Conservation (phyloP, 2,113 vertebrate species). For the Seriola dumerili region DNA sequence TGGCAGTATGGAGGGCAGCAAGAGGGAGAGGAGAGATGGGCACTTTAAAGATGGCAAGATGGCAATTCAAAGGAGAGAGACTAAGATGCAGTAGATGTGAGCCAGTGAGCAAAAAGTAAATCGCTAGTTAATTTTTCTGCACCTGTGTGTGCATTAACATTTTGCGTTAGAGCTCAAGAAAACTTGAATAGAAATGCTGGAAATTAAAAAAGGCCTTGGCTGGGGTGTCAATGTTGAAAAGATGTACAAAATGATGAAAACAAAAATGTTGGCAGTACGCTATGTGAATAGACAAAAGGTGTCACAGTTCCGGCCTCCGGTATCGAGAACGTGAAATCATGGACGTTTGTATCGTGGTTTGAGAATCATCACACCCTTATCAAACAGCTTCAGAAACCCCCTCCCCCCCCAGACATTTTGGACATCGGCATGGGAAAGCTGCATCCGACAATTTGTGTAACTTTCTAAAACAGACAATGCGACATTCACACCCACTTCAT, state of each 20-base stretch:
- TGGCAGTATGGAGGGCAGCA: constrained; percentile 36
- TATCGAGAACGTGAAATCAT: too few relatives aligned
- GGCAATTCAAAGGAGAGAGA: constrained; percentile 25
- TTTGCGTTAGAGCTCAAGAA: neutral
- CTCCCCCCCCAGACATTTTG: too few relatives aligned
- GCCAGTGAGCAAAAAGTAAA: constrained; percentile 2
- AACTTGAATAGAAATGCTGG: neutral
- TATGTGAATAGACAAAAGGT: too few relatives aligned
- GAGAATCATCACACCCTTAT: too few relatives aligned
- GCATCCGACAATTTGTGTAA: too few relatives aligned
- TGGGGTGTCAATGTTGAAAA: neutral
- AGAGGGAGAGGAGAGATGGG: constrained; percentile 30
- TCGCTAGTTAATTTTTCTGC: neutral
- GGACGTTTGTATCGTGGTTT: too few relatives aligned
- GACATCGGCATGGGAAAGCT: too few relatives aligned
- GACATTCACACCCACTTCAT: too few relatives aligned
- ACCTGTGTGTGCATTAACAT: neutral
- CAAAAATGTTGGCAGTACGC: neutral
- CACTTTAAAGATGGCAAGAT: constrained; percentile 5
- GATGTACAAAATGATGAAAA: neutral
- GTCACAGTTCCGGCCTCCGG: too few relatives aligned
- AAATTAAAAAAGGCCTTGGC: neutral
- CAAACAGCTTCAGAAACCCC: too few relatives aligned
- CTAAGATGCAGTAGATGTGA: neutral
- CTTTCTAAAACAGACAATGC: too few relatives aligned